Evolutionary conservation across 2,797 vertebrate species (phyloP), one percentile per base, ranked within the genome.

Genomic region (Lepilemur septentrionalis): DNA sequence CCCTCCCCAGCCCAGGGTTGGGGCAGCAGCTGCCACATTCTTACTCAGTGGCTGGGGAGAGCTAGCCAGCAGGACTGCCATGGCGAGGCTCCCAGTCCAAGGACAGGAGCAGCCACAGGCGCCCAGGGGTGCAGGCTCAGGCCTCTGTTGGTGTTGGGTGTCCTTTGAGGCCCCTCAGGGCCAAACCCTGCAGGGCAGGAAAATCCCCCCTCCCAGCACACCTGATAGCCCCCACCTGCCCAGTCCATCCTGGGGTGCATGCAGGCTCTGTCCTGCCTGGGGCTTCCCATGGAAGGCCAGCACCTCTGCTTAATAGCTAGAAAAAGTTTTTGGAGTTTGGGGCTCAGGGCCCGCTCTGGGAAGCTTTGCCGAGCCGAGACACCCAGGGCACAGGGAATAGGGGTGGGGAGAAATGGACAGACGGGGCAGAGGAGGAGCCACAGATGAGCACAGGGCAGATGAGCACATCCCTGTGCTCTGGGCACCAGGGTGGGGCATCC

Each of bases 41-140:
- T 65, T 7, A 38, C 25, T 7, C 10, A 8, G 3, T 0, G 20
- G 0, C 63, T 11, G 3, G 38, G n/a, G 5, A 32, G n/a, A 30
- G 43, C 65, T 70, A 1, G 12, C 43, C 14, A 18, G 46, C 43
- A 23, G 59, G 50, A 75, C 79, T 2, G 7, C 25, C 14, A 4
- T 23, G 0, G 13, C 17, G 4, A 3, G 14, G 43, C 70, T 46
- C 70, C 79, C 46, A 43, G 82, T 30, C 75, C 22, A 4, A 43
- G 23, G 50, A 25, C 59, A 12, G 12, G 13, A 20, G 0, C 35
- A 35, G 48, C 32, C 28, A 4, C 7, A 2, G 41, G 35, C 6
- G 9, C 46, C 59, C 1, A 11, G 11, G 14, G 11, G 15, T n/a
- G 6, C 20, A 12, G n/a, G 9, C 30, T 23, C 17, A 8, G 10